phyloP scores from a whole-genome alignment of 2,888 invertebrate species.

The Hirtodrosophila alboralis region DNA sequence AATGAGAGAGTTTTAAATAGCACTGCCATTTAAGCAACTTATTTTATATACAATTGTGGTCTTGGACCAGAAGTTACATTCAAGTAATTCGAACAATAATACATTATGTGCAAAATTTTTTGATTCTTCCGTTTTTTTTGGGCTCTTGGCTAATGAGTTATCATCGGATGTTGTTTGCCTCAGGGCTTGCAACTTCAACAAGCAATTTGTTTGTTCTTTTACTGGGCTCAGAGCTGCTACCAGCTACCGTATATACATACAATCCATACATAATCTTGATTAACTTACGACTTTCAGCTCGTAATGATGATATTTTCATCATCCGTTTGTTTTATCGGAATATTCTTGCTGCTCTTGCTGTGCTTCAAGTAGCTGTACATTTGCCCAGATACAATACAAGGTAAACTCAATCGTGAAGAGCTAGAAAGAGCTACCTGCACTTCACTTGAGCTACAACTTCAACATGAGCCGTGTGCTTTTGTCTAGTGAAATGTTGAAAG shows the following conservation, averaged over 20 bases:
- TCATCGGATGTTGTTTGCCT: constrained; percentile 47
- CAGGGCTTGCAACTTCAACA: constrained; percentile 37
- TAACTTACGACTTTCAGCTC: constrained; percentile 59
- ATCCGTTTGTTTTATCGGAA: constrained; percentile 67
- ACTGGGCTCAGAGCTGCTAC: constrained; percentile 15
- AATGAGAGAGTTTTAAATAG: neutral
- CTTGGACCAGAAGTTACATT: constrained; percentile 18
- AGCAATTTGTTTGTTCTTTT: constrained; percentile 19
- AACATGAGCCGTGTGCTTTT: constrained; percentile 48
- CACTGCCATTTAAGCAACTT: neutral
- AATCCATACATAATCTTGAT: constrained; percentile 54
- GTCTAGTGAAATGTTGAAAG: constrained; percentile 77
- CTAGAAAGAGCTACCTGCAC: constrained; percentile 59
- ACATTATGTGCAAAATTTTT: constrained; percentile 32
- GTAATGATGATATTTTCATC: constrained; percentile 71
- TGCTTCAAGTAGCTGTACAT: constrained; percentile 65
- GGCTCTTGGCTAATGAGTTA: constrained; percentile 50
- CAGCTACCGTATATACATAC: constrained; percentile 11
- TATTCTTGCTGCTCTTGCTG: constrained; percentile 44
- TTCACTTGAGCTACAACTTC: constrained; percentile 51
- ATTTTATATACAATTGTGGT: constrained; percentile 5
- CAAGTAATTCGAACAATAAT: constrained; percentile 27
- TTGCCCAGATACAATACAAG: constrained; percentile 27
- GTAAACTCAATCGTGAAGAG: constrained; percentile 18
- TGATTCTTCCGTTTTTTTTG: constrained; percentile 20